Evolutionary conservation across 64 coral and sea anemone genomes (phyloP), one percentile per base, ranked within the genome.

Genomic region (Pocillopora damicornis): DNA sequence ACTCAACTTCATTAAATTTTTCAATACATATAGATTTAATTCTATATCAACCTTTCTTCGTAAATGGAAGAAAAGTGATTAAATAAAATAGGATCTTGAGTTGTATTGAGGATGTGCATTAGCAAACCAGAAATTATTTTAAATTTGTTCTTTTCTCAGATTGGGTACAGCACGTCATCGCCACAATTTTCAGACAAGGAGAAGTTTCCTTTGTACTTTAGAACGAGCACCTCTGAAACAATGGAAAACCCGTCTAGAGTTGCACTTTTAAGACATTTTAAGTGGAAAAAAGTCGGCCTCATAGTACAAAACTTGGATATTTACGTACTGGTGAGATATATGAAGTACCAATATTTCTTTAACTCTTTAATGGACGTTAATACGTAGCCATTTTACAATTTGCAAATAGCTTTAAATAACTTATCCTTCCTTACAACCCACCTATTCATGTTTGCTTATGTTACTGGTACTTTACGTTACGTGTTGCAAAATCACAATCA

Each of bases 231-330:
- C 15, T 76, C 91, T 20, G 91, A 93, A 86, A 83, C 80, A 35
- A 78, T 89, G 86, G 91, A 93, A 34, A 93, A 93, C 63, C 91
- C 91, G 13, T 81, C 87, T 13, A 73, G 91, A 76, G 36, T 93
- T 0, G 78, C 91, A 1, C 56, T 93, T 4, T 74, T 93, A 3
- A 89, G 86, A 45, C 71, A 89, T 17, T 93, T 93, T 71, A 85
- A 78, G 9, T 93, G 91, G 91, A 77, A 78, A 15, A 93, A 58
- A 37, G 87, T 93, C 10, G 91, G 87, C 2, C n/a, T 93, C 11
- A 64, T 93, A 15, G 68, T 79, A 7, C 78, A 93, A 60, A 76
- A 88, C 36, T 23, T 89, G 42, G 87, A 89, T 71, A 89, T 93
- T 13, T 93, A 71, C 22, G 87, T 86, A 1, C 23, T 93, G 91